Evolutionary conservation across 2,888 invertebrate genomes (phyloP), one percentile per base, ranked within the genome.

Genomic region (Drosophila silvestris): DNA sequence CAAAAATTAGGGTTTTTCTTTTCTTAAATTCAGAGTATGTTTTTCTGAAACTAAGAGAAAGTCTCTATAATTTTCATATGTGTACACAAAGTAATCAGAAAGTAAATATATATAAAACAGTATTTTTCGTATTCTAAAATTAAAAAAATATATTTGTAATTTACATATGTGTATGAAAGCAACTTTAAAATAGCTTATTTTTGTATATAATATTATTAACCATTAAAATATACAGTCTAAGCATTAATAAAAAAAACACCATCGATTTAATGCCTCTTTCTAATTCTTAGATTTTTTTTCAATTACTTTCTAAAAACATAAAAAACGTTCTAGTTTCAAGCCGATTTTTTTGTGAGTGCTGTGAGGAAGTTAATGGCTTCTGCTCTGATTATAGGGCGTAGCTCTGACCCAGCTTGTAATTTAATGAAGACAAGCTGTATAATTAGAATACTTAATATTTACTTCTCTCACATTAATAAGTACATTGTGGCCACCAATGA

Each of bases 371-470:
- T 16, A 47, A 2, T 26, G 14, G 9, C 2, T 16, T 16, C 47
- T 9, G 16, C n/a, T 57, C 14, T 6, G 33, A 69, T 35, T 35
- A 19, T 22, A n/a, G 39, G 37, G 32, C 47, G 19, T 16, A 51
- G 2, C 33, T 30, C 9, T 63, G 58, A 41, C 66, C 74, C 12
- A 50, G 1, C 28, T 74, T 22, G 30, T 22, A 10, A 33, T 19
- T 39, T 28, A 70, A 64, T 76, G 39, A 53, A 28, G 35, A 37
- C 41, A 64, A 30, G 44, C 37, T 35, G 33, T 51, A 14, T 70
- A 67, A 76, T 70, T 70, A 57, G 59, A 51, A 70, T 76, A 54
- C 51, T 66, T 58, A 41, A 37, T 33, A 69, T 60, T 9, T 16
- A 16, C 9, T 26, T 67, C 62, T 52, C 53, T 37, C 28, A 44